Evolutionary conservation across 2,797 vertebrate genomes (phyloP).

Genomic region (Graptemys geographica): DNA sequence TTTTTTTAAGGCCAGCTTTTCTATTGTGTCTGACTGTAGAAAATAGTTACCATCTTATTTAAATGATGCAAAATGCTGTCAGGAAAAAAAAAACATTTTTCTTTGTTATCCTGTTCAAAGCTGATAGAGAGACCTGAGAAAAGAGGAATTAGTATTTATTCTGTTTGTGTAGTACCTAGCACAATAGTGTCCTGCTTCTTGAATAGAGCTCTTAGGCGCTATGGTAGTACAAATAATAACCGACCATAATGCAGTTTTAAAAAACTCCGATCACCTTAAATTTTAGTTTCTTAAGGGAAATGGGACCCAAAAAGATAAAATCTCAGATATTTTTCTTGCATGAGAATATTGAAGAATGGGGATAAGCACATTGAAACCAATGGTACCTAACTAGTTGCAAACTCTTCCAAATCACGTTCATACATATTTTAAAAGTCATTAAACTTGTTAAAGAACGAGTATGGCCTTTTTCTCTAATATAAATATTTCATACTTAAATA

Average conservation of each 20-base stretch:
- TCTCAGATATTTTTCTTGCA: not conserved
- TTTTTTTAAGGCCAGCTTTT: not conserved
- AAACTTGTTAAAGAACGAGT: slow-evolving; percentile 50
- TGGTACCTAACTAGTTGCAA: slow-evolving; percentile 11
- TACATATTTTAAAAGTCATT: slow-evolving; percentile 55
- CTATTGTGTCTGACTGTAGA: not conserved
- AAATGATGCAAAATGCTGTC: not conserved
- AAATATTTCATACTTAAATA: slow-evolving; percentile 68
- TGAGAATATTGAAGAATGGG: not conserved
- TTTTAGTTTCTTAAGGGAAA: not conserved
- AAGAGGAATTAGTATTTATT: not conserved
- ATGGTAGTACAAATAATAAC: not conserved
- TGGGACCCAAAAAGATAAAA: not conserved
- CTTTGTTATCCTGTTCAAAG: not conserved
- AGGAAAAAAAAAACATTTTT: not conserved
- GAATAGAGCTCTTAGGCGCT: not conserved
- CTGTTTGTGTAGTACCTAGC: not conserved
- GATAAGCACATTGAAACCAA: not conserved
- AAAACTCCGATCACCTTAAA: not conserved
- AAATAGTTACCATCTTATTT: not conserved
- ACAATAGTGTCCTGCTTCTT: not conserved
- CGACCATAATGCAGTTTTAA: not conserved
- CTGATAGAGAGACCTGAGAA: not conserved
- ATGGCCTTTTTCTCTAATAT: slow-evolving; percentile 41
- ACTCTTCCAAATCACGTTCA: slow-evolving; percentile 22